These are phyloP conservation scores for Lerista edwardsae DNA, from an alignment of 2,797 vertebrate genomes.

Conservation along the genomic window DNA sequence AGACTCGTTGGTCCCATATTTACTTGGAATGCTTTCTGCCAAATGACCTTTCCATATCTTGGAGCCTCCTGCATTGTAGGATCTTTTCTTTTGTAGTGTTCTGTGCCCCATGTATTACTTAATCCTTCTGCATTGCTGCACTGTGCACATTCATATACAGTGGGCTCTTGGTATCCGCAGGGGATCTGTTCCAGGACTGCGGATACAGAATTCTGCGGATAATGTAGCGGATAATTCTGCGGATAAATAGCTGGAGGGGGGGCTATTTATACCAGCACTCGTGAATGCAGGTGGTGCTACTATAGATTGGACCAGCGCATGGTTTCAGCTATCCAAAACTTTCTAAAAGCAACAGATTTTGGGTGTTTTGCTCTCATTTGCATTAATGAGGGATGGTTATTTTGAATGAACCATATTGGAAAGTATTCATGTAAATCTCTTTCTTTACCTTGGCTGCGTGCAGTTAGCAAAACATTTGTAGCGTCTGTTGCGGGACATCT, in stretches of 20 bases:
- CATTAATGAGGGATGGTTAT: neutral
- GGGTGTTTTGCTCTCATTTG: neutral
- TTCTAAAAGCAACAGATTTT: neutral
- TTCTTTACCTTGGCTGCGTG: slow-evolving; percentile 44
- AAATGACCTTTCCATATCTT: neutral
- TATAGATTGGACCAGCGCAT: neutral
- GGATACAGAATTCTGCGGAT: no score
- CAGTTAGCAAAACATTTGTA: slow-evolving; percentile 46
- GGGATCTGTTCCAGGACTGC: no score
- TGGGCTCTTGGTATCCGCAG: no score
- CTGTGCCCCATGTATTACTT: neutral
- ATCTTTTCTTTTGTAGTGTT: neutral
- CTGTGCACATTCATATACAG: neutral
- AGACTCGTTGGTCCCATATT: neutral
- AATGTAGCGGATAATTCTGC: no score
- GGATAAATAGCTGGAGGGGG: no score
- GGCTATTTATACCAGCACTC: neutral
- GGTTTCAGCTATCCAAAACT: neutral
- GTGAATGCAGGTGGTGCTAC: no score
- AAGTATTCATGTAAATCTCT: slow-evolving; percentile 49
- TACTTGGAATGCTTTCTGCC: neutral
- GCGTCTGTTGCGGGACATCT: slow-evolving; percentile 59
- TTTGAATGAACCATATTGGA: slow-evolving; percentile 30
- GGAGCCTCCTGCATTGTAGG: neutral
- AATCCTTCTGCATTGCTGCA: slow-evolving; percentile 30